phyloP scores from a whole-genome alignment of 2,888 invertebrate genomes.

The Diloba caeruleocephala region DNA sequence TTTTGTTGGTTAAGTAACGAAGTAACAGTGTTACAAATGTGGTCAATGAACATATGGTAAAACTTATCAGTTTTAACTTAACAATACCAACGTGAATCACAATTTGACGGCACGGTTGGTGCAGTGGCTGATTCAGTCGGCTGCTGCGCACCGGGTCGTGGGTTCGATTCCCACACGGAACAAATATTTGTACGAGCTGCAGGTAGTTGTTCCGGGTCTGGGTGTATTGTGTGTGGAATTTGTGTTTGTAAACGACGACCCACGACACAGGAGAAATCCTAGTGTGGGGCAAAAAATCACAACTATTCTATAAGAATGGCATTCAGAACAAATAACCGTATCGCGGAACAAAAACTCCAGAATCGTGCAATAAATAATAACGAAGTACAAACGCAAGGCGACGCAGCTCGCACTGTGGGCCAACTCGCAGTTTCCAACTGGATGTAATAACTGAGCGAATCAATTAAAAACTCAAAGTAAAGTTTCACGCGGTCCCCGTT shows the following conservation, averaged over 20 bases:
- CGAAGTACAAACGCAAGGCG: slow-evolving; percentile 17
- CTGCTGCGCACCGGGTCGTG: too few species aligned
- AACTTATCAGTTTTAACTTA: slow-evolving; percentile 23
- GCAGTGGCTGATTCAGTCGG: too few species aligned
- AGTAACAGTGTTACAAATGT: slow-evolving; percentile 11
- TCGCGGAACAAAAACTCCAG: slow-evolving; percentile 29
- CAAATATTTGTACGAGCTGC: too few species aligned
- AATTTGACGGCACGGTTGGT: too few species aligned
- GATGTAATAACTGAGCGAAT: slow-evolving; percentile 64
- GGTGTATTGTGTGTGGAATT: too few species aligned
- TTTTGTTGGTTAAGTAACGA: too few species aligned
- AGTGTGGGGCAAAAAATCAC: too few species aligned
- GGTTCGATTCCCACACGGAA: too few species aligned
- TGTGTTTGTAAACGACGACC: too few species aligned
- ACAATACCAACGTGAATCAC: slow-evolving; percentile 12
- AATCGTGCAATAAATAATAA: background rate
- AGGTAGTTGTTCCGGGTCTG: too few species aligned
- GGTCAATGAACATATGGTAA: slow-evolving; percentile 8
- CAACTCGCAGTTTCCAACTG: slow-evolving; percentile 48
- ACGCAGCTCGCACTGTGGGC: slow-evolving; percentile 33
- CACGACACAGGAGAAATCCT: too few species aligned
- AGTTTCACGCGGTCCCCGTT: slow-evolving; percentile 58
- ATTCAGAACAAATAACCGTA: slow-evolving; percentile 23
- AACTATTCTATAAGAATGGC: slow-evolving; percentile 7
- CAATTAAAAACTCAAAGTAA: slow-evolving; percentile 73